Base-by-base conservation (phyloP, 2,113 vertebrate genomes). In the Lampris incognitus region DNA sequence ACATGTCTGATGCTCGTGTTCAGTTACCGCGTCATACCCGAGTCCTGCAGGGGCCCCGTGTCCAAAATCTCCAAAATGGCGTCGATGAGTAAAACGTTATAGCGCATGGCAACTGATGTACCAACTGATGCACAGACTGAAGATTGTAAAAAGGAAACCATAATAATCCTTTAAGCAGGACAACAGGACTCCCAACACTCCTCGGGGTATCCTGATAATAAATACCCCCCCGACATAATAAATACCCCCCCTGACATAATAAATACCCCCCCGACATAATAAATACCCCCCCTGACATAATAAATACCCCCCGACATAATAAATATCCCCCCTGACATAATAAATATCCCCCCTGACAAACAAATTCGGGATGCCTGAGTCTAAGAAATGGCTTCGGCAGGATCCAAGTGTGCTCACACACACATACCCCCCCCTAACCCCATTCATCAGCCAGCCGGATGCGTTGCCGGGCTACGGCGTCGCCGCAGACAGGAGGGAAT, bases 361-460 rank as follows among this genome's bases (percentile, higher is more conserved):
- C 46, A 76, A 59, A 62, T 36, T 42, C 79, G 46, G 40, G 37
- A 36, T 11, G 62, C 11, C 57, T 44, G 46, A 73, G 62, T 9
- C 9, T 69, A 0, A 56, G 70, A 38, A n/a, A 55, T 46, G 6
- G 68, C 42, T 40, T 69, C 58, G 36, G 10, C 82, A 74, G 42
- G 24, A 69, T 73, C n/a, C 69, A 38, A 63, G 55, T 66, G 67
- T 72, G 39, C 51, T 48, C 39, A 41, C 65, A 66, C 46, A 11
- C 3, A 9, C 69, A 24, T 24, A 24, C 24, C 24, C 24, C 24
- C 24, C 24, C 24, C 24, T 24, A 44, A 62, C 51, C 55, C n/a
- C 76, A 89, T 90, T 86, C 76, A 90, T 88, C 84, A 74, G 63
- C 57, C 60, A 57, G 54, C 54, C 44, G 50, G 70, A 50, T 64